Percentiles rank a stretch among this genome's conserved stretches.
Conservation (phyloP, 2,888 invertebrate genomes). For the Diarsia mendica region DNA sequence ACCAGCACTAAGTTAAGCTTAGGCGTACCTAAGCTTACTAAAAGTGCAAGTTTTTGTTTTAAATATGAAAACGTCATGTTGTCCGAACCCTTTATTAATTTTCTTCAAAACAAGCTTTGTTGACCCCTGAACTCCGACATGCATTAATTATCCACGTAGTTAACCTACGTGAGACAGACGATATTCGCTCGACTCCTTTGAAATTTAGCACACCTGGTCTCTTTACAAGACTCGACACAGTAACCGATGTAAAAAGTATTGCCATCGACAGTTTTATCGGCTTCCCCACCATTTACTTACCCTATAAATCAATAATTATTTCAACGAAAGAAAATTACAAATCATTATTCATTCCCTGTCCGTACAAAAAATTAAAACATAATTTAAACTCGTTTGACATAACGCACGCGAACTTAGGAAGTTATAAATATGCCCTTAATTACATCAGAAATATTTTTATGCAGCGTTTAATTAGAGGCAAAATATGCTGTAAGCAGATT, state of each 20-base stretch:
- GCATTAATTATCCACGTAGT: not conserved
- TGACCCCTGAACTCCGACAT: not conserved
- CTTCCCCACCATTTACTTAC: conserved; percentile 5
- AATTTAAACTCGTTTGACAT: conserved; percentile 49
- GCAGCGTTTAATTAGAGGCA: conserved; percentile 59
- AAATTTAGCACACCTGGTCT: conserved; percentile 7
- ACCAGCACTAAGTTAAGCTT: too few relatives aligned
- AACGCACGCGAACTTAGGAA: conserved; percentile 58
- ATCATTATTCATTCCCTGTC: conserved; percentile 25
- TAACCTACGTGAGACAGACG: not conserved
- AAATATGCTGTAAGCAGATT: conserved; percentile 50
- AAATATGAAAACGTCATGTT: too few relatives aligned
- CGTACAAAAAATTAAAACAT: conserved; percentile 27
- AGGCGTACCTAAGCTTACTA: too few relatives aligned
- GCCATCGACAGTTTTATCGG: conserved; percentile 21
- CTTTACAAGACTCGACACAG: not conserved
- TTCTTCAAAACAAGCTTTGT: not conserved
- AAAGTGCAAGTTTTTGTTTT: too few relatives aligned
- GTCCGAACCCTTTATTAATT: too few relatives aligned
- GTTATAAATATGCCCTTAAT: conserved; percentile 52
- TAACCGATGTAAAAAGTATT: not conserved
- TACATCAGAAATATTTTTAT: conserved; percentile 58
- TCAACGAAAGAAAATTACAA: conserved; percentile 13
- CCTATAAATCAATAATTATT: conserved; percentile 48
- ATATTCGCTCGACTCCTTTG: not conserved